phyloP scores from a whole-genome alignment of 2,113 vertebrate species.

The Murina feae region DNA sequence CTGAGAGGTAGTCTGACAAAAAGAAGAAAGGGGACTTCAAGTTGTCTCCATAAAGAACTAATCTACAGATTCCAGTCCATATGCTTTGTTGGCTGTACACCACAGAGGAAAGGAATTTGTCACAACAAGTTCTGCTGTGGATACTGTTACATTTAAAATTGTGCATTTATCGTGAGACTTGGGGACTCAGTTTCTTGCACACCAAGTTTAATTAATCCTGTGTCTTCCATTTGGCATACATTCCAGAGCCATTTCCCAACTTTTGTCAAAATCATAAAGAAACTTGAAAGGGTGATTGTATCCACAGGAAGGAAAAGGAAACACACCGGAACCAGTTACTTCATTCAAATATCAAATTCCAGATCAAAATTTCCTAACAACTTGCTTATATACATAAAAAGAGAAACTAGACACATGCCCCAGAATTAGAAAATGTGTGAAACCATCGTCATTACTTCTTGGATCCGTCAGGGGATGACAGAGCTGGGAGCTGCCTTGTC shows the following conservation, averaged over 20 bases:
- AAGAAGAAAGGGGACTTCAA: slow-evolving; percentile 14
- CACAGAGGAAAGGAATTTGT: slow-evolving; percentile 64
- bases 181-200: slow-evolving; percentile 1
- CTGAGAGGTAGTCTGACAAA: not conserved
- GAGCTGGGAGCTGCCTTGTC: not conserved
- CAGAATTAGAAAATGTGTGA: not conserved
- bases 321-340: not conserved
- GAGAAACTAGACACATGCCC: not conserved
- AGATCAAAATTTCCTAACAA: not conserved
- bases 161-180: slow-evolving; percentile 11
- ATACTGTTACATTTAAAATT: slow-evolving; percentile 65
- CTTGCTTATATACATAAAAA: not conserved
- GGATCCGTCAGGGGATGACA: not conserved
- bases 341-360: not conserved
- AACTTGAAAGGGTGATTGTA: slow-evolving; percentile 21
- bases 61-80: slow-evolving; percentile 63
- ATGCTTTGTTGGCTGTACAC: slow-evolving; percentile 66
- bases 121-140: slow-evolving; percentile 70
- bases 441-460: not conserved
- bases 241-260: slow-evolving; percentile 31
- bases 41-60: slow-evolving; percentile 42
- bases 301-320: not conserved
- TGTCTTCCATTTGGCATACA: slow-evolving; percentile 46
- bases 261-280: slow-evolving; percentile 45
- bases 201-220: slow-evolving; percentile 10